Percentiles rank a stretch among this genome's conserved stretches.
Conservation (phyloP, 2,113 vertebrate genomes). For the Spea bombifrons region DNA sequence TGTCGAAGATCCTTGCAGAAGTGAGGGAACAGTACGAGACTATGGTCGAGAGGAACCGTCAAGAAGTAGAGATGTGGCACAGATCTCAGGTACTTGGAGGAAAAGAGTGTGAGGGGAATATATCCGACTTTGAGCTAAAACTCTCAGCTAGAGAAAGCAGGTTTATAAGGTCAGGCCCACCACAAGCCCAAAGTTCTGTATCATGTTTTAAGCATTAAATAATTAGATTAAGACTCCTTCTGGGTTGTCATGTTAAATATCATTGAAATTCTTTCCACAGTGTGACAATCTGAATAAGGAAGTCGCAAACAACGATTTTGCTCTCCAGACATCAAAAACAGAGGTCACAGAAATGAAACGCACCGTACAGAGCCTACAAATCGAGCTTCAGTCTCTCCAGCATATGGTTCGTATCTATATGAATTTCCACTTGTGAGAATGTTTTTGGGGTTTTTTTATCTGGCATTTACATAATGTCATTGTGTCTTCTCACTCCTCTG, state of each 20-base stretch:
- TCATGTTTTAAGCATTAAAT: too few species aligned
- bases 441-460: neutral
- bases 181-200: too few species aligned
- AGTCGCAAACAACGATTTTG: constrained; percentile 64
- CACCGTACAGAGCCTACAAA: constrained; percentile 72
- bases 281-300: constrained; percentile 62
- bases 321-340: constrained; percentile 69
- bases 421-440: too few species aligned
- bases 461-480: too few species aligned
- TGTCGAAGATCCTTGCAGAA: constrained; percentile 66
- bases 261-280: constrained; percentile 51
- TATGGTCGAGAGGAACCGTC: constrained; percentile 79
- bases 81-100: constrained; percentile 68
- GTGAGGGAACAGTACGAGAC: constrained; percentile 81
- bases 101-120: too few species aligned
- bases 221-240: too few species aligned
- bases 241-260: too few species aligned
- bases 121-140: too few species aligned
- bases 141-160: too few species aligned
- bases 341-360: constrained; percentile 71
- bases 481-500: too few species aligned
- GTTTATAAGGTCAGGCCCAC: too few species aligned
- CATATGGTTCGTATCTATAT: constrained; percentile 71
- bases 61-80: constrained; percentile 83
- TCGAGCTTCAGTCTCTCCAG: constrained; percentile 76